These are phyloP conservation scores for Sebastes iracundus DNA, from an alignment of 2,797 vertebrate species.

Conservation along the genomic window DNA sequence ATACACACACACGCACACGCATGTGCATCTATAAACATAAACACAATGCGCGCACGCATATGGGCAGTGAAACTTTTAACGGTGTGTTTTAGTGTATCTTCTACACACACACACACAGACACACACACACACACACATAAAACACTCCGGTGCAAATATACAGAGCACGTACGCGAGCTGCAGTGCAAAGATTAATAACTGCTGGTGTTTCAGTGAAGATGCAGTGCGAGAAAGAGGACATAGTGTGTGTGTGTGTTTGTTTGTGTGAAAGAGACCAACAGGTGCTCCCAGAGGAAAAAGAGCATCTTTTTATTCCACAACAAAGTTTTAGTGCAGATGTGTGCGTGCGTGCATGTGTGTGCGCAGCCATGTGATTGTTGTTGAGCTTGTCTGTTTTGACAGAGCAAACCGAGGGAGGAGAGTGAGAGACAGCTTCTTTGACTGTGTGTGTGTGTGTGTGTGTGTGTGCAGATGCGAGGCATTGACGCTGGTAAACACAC, in stretches of 20 bases:
- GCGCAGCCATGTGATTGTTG: not conserved
- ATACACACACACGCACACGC: constrained; percentile 24
- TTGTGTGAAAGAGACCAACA: constrained; percentile 51
- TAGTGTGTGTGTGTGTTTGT: not conserved
- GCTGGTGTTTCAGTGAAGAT: constrained; percentile 25
- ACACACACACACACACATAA: not conserved
- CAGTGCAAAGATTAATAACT: constrained; percentile 30
- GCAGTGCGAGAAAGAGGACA: constrained; percentile 9
- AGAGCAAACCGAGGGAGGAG: not conserved
- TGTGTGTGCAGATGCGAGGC: not conserved
- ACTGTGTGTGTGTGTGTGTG: not conserved
- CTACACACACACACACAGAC: not conserved
- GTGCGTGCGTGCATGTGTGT: not conserved
- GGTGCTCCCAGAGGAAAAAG: constrained; percentile 37
- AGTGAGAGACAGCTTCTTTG: not conserved
- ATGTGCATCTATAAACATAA: not conserved
- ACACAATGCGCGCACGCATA: not conserved
- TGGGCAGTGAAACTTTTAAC: constrained; percentile 26
- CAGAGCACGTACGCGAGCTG: not conserved
- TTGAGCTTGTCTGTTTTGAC: constrained; percentile 14
- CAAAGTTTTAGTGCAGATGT: constrained; percentile 37
- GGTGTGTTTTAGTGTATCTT: not conserved
- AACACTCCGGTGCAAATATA: constrained; percentile 1
- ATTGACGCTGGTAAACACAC: constrained; percentile 56
- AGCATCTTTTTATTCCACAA: constrained; percentile 24